A percentile compares a stretch with the other conserved stretches of the same genome.
These are phyloP conservation scores for Papilio xuthus DNA, from an alignment of 1,140 invertebrate genomes.

Conservation along the genomic window DNA sequence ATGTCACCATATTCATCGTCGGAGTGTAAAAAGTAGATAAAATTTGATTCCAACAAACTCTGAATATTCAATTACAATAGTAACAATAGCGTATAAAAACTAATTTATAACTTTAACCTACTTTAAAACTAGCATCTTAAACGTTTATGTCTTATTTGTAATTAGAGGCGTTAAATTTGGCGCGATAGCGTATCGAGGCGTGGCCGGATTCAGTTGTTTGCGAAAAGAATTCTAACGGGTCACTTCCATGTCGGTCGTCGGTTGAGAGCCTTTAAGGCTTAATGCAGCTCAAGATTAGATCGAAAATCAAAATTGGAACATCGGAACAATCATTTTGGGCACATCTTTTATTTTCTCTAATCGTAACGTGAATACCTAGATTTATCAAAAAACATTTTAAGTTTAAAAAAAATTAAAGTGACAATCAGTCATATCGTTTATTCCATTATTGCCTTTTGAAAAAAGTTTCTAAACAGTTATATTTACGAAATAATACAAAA, in stretches of 20 bases:
- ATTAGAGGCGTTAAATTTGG: conserved; percentile 71
- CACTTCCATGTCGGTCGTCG: conserved; percentile 49
- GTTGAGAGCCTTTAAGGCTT: neutral
- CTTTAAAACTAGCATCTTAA: conserved; percentile 40
- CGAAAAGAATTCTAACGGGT: conserved; percentile 72
- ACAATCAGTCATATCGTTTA: neutral
- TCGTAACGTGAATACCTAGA: too few species aligned
- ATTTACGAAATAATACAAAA: conserved; percentile 33
- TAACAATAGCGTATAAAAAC: conserved; percentile 38
- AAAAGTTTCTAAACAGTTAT: neutral
- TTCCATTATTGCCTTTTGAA: neutral
- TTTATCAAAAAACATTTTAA: too few species aligned
- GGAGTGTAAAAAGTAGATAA: neutral
- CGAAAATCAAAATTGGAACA: conserved; percentile 41
- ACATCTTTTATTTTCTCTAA: conserved; percentile 29
- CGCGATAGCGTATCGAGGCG: conserved; percentile 60
- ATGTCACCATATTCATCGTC: neutral
- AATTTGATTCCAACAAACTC: neutral
- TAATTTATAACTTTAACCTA: conserved; percentile 50
- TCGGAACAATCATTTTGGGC: conserved; percentile 25
- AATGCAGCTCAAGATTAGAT: conserved; percentile 38
- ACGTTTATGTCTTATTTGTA: conserved; percentile 62
- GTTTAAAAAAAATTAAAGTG: neutral
- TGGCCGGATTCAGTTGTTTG: conserved; percentile 57
- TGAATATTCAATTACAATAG: neutral